A percentile compares a stretch with the other conserved stretches of the same genome.
phyloP scores from a whole-genome alignment of 2,888 invertebrate species.

The Epiperipatus broadwayi region DNA sequence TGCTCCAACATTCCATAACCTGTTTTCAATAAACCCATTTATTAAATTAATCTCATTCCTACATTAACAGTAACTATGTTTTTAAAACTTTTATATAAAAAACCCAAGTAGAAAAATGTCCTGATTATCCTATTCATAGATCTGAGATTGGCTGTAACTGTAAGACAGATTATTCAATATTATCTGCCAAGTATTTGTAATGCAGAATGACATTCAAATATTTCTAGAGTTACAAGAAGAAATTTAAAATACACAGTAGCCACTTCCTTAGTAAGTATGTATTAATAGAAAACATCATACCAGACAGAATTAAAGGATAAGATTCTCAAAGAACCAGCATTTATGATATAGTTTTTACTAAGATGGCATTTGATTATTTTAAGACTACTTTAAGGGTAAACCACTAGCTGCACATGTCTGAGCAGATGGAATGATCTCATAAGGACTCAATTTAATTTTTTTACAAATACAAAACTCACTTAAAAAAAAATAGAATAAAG shows the following conservation, averaged over 20 bases:
- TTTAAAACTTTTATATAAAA: constrained; percentile 41
- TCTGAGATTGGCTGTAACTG: constrained; percentile 43
- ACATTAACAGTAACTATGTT: constrained; percentile 55
- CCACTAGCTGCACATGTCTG: too few species aligned
- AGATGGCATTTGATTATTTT: too few species aligned
- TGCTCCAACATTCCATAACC: too few species aligned
- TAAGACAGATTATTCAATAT: constrained; percentile 46
- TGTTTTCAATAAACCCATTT: constrained; percentile 48
- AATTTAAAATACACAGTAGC: constrained; percentile 48
- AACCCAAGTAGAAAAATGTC: constrained; percentile 43
- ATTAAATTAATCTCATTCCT: constrained; percentile 42
- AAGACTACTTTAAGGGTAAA: too few species aligned
- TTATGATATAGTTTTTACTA: too few species aligned
- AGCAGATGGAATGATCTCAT: too few species aligned
- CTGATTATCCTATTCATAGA: constrained; percentile 41
- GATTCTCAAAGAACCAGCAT: too few species aligned
- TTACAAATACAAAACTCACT: too few species aligned
- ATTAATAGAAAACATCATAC: constrained; percentile 43
- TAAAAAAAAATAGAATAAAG: too few species aligned
- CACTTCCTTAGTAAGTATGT: constrained; percentile 48
- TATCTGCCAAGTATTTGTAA: constrained; percentile 44
- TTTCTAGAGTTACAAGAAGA: constrained; percentile 48
- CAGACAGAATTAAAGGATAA: too few species aligned
- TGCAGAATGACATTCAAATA: constrained; percentile 51
- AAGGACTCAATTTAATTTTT: too few species aligned